Percentiles rank a stretch among this genome's conserved stretches.
These are phyloP conservation scores for Bellardia pandia DNA, from an alignment of 2,888 invertebrate species.

Conservation along the genomic window DNA sequence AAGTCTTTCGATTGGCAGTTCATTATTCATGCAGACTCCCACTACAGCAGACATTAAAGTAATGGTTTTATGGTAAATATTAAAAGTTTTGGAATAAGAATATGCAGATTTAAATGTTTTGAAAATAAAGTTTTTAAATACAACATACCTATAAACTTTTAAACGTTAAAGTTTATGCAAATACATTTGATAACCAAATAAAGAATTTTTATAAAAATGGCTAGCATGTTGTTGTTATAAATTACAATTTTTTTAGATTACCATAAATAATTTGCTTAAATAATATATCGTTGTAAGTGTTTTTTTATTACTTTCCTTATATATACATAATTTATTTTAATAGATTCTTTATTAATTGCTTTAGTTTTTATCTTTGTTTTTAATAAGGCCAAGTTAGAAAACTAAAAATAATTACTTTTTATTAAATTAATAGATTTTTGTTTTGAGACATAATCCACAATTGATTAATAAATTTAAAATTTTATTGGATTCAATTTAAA, in stretches of 20 bases:
- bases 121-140: not conserved
- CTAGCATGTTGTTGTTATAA: not conserved
- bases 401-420: not conserved
- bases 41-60: slow-evolving; percentile 4
- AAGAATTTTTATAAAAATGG: not conserved
- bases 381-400: not conserved
- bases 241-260: not conserved
- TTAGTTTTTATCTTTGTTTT: not conserved
- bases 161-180: not conserved
- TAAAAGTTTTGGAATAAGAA: not conserved
- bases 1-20: slow-evolving; percentile 36
- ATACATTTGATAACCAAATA: not conserved
- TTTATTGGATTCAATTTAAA: slow-evolving; percentile 27
- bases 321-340: not conserved
- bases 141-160: not conserved
- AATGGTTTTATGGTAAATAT: slow-evolving; percentile 19
- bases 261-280: not conserved
- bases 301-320: not conserved
- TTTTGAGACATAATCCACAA: not conserved
- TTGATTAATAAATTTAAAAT: not conserved
- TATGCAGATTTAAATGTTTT: not conserved
- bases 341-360: not conserved
- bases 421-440: not conserved
- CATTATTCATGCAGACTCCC: not conserved
- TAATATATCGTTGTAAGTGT: not conserved